These are phyloP conservation scores for Papio anubis DNA, from an alignment of 2,113 vertebrate genomes.

Conservation along the genomic window DNA sequence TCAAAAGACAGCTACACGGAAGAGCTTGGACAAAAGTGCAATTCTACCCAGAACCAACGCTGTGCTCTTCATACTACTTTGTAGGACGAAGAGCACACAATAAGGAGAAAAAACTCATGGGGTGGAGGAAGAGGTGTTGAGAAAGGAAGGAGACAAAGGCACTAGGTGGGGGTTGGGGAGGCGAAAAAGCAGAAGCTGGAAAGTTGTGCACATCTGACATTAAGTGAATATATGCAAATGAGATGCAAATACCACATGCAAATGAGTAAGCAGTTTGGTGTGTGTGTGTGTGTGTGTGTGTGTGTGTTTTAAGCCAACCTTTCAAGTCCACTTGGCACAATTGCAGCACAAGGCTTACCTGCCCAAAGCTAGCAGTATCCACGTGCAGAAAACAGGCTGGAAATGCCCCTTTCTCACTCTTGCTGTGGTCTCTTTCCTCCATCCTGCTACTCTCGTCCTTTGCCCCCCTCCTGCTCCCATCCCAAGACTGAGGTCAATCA, in stretches of 20 bases:
- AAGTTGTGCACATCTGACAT: slow-evolving; percentile 51
- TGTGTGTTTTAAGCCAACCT: not conserved
- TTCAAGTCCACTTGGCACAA: slow-evolving; percentile 38
- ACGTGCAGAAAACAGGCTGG: not conserved
- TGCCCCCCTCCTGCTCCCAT: not conserved
- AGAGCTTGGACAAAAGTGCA: not conserved
- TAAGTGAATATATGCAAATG: slow-evolving; percentile 67
- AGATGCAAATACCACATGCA: slow-evolving; percentile 64
- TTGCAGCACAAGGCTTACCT: slow-evolving; percentile 2
- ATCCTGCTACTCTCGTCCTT: not conserved
- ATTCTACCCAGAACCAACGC: not conserved
- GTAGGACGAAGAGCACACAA: not conserved
- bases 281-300: too few relatives aligned
- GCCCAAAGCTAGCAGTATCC: not conserved
- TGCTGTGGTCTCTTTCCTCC: not conserved
- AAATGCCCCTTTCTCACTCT: not conserved
- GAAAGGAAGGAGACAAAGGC: not conserved
- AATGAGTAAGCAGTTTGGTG: slow-evolving; percentile 13
- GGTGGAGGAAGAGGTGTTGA: not conserved
- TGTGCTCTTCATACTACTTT: not conserved
- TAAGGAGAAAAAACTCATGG: not conserved
- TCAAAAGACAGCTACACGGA: not conserved
- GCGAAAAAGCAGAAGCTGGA: not conserved
- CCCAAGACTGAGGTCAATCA: not conserved
- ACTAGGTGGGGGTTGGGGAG: not conserved